These are phyloP conservation scores for Mallotus villosus DNA, from an alignment of 2,797 vertebrate species.

Conservation along the genomic window DNA sequence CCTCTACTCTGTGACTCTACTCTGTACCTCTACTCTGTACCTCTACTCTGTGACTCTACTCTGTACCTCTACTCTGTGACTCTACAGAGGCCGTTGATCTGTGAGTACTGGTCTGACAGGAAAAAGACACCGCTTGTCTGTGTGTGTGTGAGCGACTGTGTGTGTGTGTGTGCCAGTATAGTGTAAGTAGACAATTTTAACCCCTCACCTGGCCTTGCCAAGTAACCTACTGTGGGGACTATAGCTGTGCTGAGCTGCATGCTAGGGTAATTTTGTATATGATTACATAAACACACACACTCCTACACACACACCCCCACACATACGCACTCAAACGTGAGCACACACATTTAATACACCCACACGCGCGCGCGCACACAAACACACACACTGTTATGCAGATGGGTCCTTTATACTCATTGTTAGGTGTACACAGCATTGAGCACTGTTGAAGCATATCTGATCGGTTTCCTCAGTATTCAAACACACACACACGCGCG, in stretches of 20 bases:
- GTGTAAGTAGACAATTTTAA: neutral
- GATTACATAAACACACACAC: neutral
- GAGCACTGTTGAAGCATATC: neutral
- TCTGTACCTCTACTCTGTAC: too few relatives aligned
- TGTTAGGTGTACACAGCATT: neutral
- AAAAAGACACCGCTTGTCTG: neutral
- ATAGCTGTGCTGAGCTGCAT: neutral
- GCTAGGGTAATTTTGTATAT: neutral
- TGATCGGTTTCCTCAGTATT: neutral
- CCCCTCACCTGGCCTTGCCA: too few relatives aligned
- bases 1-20: too few relatives aligned
- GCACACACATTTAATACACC: neutral
- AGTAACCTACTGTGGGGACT: too few relatives aligned
- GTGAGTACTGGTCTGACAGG: neutral
- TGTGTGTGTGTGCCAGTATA: neutral
- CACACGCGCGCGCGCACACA: neutral
- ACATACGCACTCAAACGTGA: neutral
- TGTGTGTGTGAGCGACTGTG: conserved; percentile 13
- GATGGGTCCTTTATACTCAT: neutral
- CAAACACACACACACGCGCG: conserved; percentile 1
- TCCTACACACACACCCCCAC: neutral
- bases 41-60: too few relatives aligned
- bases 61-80: too few relatives aligned
- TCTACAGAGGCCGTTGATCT: neutral
- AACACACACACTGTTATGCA: neutral